A percentile compares a stretch with the other conserved stretches of the same genome.
Evolutionary conservation across 2,888 invertebrate species (phyloP).

Genomic region (Mimas tiliae): DNA sequence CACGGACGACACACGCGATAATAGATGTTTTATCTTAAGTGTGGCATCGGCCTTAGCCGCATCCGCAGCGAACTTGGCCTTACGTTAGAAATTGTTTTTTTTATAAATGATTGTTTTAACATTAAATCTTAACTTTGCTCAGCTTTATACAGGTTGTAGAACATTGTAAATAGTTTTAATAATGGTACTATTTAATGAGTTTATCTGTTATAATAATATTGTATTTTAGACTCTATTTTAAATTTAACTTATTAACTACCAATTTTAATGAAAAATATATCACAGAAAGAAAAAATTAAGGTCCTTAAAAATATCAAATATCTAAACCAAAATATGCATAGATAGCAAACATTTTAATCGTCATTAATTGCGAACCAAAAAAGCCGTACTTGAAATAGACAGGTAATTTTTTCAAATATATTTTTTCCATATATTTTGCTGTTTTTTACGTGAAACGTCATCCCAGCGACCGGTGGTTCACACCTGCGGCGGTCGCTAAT

Average conservation of each 20-base stretch:
- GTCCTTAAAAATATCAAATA: no score
- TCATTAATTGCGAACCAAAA: constrained; percentile 31
- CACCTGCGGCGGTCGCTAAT: constrained; percentile 67
- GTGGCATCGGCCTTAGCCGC: constrained; percentile 77
- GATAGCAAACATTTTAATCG: constrained; percentile 19
- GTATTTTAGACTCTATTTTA: no score
- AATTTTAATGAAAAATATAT: no score
- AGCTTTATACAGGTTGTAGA: not conserved
- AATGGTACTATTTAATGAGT: not conserved
- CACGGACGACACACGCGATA: constrained; percentile 78
- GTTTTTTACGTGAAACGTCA: constrained; percentile 37
- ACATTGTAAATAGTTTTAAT: not conserved
- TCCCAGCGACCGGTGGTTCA: constrained; percentile 50
- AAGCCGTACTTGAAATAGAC: constrained; percentile 30
- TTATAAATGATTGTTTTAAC: constrained; percentile 31
- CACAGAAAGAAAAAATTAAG: no score
- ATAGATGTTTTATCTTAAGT: constrained; percentile 71
- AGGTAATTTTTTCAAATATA: constrained; percentile 23
- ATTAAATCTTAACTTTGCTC: constrained; percentile 17
- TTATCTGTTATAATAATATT: not conserved
- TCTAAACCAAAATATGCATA: not conserved
- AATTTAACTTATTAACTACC: no score
- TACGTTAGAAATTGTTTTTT: constrained; percentile 45
- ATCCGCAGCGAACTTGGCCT: constrained; percentile 60
- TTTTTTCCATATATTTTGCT: constrained; percentile 29